These are phyloP conservation scores for Pangasius djambal DNA, from an alignment of 2,797 vertebrate species.

Conservation along the genomic window DNA sequence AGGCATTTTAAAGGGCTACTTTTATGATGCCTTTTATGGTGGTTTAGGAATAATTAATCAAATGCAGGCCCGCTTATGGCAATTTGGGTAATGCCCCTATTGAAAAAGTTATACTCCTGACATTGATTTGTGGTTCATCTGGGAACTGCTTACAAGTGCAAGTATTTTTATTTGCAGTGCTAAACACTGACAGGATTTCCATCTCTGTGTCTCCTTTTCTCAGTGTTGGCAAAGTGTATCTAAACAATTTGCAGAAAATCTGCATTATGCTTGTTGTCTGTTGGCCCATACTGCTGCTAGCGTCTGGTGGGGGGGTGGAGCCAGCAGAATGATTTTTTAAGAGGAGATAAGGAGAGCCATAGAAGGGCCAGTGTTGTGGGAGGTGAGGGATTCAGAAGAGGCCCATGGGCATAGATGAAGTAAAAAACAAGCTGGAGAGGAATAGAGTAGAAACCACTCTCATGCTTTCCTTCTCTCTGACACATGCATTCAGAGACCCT, in stretches of 20 bases:
- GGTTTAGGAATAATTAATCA: neutral
- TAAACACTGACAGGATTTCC: neutral
- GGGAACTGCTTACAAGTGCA: neutral
- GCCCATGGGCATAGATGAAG: conserved; percentile 24
- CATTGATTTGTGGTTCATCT: neutral
- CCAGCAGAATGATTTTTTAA: conserved; percentile 36
- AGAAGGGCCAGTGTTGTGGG: conserved; percentile 35
- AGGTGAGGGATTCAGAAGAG: conserved; percentile 34
- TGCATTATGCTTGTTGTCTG: neutral
- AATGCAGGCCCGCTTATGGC: neutral
- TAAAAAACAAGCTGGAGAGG: conserved; percentile 5
- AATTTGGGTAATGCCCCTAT: neutral
- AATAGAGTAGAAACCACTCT: conserved; percentile 23
- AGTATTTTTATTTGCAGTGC: neutral
- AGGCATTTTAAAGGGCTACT: neutral
- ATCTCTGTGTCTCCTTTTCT: neutral
- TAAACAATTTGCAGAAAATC: conserved; percentile 17
- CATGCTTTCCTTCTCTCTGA: conserved; percentile 30
- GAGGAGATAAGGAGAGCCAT: conserved; percentile 25
- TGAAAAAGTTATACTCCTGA: neutral
- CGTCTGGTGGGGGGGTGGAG: no score
- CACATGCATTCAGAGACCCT: conserved; percentile 24
- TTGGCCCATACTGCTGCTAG: no score
- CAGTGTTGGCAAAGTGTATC: neutral
- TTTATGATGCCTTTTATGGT: neutral